Evolutionary conservation across 2,888 invertebrate species (phyloP), one percentile per base, ranked within the genome.

Genomic region (Agrotis segetum): DNA sequence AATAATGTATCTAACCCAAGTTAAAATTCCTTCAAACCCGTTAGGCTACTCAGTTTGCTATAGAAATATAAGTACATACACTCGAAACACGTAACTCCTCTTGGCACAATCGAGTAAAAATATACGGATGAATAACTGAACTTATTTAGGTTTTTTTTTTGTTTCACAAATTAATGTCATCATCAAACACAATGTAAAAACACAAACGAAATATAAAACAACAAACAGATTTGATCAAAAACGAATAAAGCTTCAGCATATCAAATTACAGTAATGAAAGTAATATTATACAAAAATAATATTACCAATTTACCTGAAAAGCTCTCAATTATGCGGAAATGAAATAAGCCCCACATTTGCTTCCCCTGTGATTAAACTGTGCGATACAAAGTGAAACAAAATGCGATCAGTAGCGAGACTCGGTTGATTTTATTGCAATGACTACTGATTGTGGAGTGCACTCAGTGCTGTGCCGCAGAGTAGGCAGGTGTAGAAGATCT

Each of bases 341-440:
- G n/a, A 61, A 73, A 58, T 68, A 53, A 60, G 19, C 24, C 11
- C n/a, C 55, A 52, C 29, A 63, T 79, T 65, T 34, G 49, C 50
- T 40, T 78, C 56, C 59, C 59, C 34, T 49, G 24, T 67, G 58
- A 73, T 72, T 55, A 21, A 55, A 58, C n/a, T 49, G 49, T 11
- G 14, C 24, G 21, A 44, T 49, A 47, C 47, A 68, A 64, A 67
- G 74, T 67, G 44, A 66, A 58, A 60, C 19, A 70, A 64, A 79
- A 68, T 68, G 19, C 46, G 44, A 56, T 73, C 74, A 56, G 56
- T 34, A 70, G 58, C 55, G 59, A 21, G 52, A 60, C 58, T 14
- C 47, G n/a, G 50, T 70, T 67, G 67, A 67, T 61, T 71, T 80
- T 65, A 76, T 64, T 79, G 66, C 66, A 71, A 76, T 66, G 67